phyloP scores from a whole-genome alignment of 2,113 vertebrate species.

The Tetrao urogallus region DNA sequence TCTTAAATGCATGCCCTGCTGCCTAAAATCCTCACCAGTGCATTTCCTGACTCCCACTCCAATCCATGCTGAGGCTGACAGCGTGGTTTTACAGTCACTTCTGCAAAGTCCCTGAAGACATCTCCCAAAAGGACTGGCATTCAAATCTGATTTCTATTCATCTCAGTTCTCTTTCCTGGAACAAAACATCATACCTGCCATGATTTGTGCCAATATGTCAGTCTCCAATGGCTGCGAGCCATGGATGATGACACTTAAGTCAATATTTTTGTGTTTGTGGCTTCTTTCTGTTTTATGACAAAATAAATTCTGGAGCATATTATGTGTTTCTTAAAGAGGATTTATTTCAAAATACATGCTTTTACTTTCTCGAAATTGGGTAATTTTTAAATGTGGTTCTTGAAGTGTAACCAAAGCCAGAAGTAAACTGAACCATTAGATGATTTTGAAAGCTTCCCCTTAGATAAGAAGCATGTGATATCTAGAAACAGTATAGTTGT shows the following conservation, averaged over 20 bases:
- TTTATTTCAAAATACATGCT: not conserved
- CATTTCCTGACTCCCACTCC: not conserved
- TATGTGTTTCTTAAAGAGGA: not conserved
- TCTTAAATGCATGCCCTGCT: not conserved
- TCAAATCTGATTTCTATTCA: not conserved
- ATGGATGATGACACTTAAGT: not conserved
- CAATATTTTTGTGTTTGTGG: conserved; percentile 12
- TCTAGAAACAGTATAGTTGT: not conserved
- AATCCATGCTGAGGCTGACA: not conserved
- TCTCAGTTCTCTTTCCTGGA: not conserved
- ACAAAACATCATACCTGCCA: not conserved
- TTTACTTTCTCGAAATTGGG: not conserved
- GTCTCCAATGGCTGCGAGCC: not conserved
- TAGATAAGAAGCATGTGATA: not conserved
- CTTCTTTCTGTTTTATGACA: conserved; percentile 3
- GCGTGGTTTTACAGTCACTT: not conserved
- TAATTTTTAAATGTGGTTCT: not conserved
- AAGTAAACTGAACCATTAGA: not conserved
- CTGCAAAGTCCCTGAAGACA: not conserved
- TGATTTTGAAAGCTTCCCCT: not conserved
- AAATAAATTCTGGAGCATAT: not conserved
- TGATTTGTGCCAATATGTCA: not conserved
- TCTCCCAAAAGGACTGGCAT: not conserved
- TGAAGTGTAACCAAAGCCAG: conserved; percentile 1
- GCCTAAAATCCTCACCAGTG: not conserved